Conservation (phyloP, 2,888 invertebrate species). For the Pachycephus smyrnensis region DNA sequence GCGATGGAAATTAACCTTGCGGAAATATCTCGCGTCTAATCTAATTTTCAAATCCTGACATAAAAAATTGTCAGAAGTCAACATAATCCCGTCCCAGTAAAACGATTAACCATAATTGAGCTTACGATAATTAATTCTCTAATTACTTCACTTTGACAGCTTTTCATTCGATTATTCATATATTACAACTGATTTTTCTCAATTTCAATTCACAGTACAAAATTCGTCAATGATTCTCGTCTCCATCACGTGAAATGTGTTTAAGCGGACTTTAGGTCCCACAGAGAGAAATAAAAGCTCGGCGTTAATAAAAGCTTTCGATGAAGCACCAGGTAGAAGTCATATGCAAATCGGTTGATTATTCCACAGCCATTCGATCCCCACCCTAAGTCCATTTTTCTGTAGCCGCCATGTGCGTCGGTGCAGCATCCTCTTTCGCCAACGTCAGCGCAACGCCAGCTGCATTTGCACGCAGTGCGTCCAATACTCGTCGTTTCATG, state of each 20-base stretch:
- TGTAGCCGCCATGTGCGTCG: not conserved
- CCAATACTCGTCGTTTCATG: not conserved
- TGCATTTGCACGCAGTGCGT: not conserved
- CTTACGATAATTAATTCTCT: not conserved
- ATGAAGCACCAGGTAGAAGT: slow-evolving; percentile 18
- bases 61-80: too few species aligned
- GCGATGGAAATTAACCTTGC: not conserved
- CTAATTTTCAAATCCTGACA: not conserved
- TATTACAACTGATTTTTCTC: not conserved
- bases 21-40: not conserved
- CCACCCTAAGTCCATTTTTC: not conserved
- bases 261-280: slow-evolving; percentile 35
- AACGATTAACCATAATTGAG: too few species aligned
- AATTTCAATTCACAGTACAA: not conserved
- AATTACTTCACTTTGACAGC: not conserved
- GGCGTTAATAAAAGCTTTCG: slow-evolving; percentile 42
- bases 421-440: not conserved
- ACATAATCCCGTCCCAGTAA: too few species aligned
- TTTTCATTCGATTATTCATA: not conserved
- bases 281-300: slow-evolving; percentile 24
- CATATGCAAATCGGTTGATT: slow-evolving; percentile 48
- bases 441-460: not conserved
- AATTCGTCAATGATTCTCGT: not conserved
- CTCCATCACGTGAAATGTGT: not conserved
- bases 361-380: slow-evolving; percentile 20